A percentile compares a stretch with the other conserved stretches of the same genome.
Evolutionary conservation across 2,797 vertebrate species (phyloP).

Genomic region (Petrocephalus sullivani): DNA sequence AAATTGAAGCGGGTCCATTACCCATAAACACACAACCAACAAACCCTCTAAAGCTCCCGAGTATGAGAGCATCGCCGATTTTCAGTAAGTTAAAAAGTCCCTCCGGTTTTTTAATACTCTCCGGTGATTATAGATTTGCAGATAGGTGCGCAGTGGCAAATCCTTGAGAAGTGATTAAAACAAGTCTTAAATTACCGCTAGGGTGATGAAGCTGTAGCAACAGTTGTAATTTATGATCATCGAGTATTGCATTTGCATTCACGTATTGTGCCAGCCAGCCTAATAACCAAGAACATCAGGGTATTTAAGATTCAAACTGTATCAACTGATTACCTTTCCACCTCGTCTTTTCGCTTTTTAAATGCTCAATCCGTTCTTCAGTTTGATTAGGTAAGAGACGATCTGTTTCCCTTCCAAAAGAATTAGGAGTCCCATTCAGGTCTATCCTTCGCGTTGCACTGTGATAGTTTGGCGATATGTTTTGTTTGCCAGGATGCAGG

Average conservation of each 20-base stretch:
- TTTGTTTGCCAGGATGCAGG: neutral
- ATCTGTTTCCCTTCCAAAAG: slow-evolving; percentile 38
- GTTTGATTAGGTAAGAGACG: slow-evolving; percentile 26
- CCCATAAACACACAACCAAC: neutral
- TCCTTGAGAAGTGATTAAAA: neutral
- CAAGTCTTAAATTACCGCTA: neutral
- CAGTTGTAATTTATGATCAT: neutral
- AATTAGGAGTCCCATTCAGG: slow-evolving; percentile 50
- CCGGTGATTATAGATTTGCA: neutral
- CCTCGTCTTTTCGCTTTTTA: slow-evolving; percentile 16
- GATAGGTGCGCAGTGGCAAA: neutral
- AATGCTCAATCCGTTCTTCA: slow-evolving; percentile 29
- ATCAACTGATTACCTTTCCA: slow-evolving; percentile 23
- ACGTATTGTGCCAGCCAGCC: neutral
- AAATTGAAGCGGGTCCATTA: neutral
- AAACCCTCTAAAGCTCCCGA: neutral
- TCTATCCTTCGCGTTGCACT: slow-evolving; percentile 10
- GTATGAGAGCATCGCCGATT: neutral
- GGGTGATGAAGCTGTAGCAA: neutral
- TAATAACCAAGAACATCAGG: neutral
- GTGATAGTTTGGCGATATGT: slow-evolving; percentile 21
- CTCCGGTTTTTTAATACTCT: neutral
- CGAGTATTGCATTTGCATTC: neutral
- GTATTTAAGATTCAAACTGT: neutral
- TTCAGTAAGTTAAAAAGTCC: neutral